phyloP scores from a whole-genome alignment of 2,797 vertebrate species.

The Coregonus sp. region DNA sequence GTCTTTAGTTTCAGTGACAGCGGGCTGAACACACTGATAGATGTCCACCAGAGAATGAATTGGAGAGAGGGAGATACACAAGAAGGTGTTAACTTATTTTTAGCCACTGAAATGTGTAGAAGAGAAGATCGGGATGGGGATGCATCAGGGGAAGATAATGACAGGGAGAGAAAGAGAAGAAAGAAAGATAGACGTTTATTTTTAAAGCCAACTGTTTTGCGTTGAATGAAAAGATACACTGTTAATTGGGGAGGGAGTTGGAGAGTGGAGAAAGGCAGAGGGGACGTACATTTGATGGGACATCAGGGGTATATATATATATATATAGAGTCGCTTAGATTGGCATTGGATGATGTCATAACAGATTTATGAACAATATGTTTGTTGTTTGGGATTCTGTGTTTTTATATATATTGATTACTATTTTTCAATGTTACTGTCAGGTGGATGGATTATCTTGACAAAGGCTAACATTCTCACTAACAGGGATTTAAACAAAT shows the following conservation, averaged over 20 bases:
- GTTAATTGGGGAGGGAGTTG: constrained; percentile 18
- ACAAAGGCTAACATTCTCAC: too few relatives aligned
- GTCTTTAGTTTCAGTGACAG: not conserved
- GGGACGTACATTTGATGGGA: not conserved
- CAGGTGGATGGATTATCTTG: too few relatives aligned
- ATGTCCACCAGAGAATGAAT: constrained; percentile 11
- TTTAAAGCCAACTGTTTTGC: constrained; percentile 72
- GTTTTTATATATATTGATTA: too few relatives aligned
- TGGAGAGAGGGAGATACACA: constrained; percentile 29
- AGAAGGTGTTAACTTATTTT: constrained; percentile 53
- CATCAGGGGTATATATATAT: not conserved
- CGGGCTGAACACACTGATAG: not conserved
- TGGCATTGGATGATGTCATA: too few relatives aligned
- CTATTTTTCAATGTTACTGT: too few relatives aligned
- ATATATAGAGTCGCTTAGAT: not conserved
- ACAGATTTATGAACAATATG: too few relatives aligned
- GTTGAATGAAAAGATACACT: constrained; percentile 65
- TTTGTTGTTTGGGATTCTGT: too few relatives aligned
- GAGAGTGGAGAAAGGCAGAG: not conserved
- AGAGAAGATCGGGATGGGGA: constrained; percentile 16
- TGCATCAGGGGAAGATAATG: constrained; percentile 45
- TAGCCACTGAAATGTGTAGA: constrained; percentile 33
- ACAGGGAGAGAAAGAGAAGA: constrained; percentile 25
- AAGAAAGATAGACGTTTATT: constrained; percentile 60
- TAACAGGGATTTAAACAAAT: too few relatives aligned